Conservation (phyloP, 2,797 vertebrate genomes). For the Podargus strigoides region DNA sequence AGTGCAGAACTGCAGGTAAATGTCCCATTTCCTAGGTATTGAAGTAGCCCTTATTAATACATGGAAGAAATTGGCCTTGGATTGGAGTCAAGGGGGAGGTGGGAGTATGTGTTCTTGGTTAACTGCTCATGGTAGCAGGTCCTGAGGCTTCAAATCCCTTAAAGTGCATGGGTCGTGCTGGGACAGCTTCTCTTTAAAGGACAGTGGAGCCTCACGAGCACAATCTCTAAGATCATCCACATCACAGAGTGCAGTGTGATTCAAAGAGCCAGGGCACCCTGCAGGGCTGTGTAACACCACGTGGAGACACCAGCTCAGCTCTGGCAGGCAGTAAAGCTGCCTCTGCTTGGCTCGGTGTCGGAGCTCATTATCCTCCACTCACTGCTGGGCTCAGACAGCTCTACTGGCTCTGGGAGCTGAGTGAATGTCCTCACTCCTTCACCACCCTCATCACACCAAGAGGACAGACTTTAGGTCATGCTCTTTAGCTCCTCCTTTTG, state of each 20-base stretch:
- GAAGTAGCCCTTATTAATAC: neutral
- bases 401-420: neutral
- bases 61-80: neutral
- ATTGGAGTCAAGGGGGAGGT: neutral
- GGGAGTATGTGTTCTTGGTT: neutral
- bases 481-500: neutral
- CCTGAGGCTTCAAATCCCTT: neutral
- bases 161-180: rapidly evolving
- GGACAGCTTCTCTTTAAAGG: neutral
- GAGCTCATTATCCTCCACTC: neutral
- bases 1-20: neutral
- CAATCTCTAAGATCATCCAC: neutral
- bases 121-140: neutral
- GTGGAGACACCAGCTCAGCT: neutral
- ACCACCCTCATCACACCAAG: neutral
- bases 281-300: rapidly evolving
- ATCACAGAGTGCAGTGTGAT: neutral
- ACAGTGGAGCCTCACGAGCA: neutral
- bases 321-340: neutral
- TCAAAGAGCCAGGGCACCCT: neutral
- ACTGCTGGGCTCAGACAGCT: neutral
- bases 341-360: neutral
- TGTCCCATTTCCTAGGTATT: neutral
- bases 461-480: neutral
- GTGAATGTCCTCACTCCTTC: neutral